Percentiles rank a stretch among this genome's conserved stretches.
Conservation (phyloP, 2,113 vertebrate genomes). For the Thymallus thymallus region DNA sequence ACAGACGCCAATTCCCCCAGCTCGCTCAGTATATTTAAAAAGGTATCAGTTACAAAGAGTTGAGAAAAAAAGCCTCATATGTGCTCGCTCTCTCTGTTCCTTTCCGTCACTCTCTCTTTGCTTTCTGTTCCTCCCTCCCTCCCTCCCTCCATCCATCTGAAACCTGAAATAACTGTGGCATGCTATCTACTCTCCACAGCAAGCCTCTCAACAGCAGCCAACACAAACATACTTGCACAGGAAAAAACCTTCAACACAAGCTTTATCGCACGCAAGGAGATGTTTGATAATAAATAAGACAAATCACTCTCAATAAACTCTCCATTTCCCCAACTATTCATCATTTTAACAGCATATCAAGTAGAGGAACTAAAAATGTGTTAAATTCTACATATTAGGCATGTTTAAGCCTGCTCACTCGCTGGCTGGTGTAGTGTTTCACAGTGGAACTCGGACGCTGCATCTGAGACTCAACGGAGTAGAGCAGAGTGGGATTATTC, state of each 20-base stretch:
- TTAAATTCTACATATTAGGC: neutral
- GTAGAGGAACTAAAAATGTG: slow-evolving; percentile 7
- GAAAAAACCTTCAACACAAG: neutral
- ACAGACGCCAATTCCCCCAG: slow-evolving; percentile 50
- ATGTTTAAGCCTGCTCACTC: neutral
- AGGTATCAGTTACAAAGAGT: slow-evolving; percentile 60
- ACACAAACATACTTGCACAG: slow-evolving; percentile 43
- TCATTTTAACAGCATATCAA: slow-evolving; percentile 28
- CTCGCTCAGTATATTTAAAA: slow-evolving; percentile 55
- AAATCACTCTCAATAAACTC: slow-evolving; percentile 27
- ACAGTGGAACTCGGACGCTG: too few species aligned
- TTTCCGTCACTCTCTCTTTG: slow-evolving; percentile 1
- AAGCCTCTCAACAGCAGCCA: slow-evolving; percentile 43
- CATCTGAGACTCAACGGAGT: neutral
- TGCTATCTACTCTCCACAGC: slow-evolving; percentile 24
- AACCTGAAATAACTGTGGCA: slow-evolving; percentile 27
- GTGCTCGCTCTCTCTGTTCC: neutral
- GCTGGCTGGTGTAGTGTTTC: neutral
- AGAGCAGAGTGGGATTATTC: slow-evolving; percentile 45
- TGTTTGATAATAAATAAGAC: slow-evolving; percentile 2
- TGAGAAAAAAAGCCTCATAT: slow-evolving; percentile 16
- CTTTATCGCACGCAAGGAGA: slow-evolving; percentile 36
- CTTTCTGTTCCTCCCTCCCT: too few species aligned
- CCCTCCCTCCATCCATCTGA: slow-evolving; percentile 14
- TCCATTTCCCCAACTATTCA: slow-evolving; percentile 41